A percentile compares a stretch with the other conserved stretches of the same genome.
Evolutionary conservation across 2,113 vertebrate genomes (phyloP).

Genomic region (Macaca fascicularis): DNA sequence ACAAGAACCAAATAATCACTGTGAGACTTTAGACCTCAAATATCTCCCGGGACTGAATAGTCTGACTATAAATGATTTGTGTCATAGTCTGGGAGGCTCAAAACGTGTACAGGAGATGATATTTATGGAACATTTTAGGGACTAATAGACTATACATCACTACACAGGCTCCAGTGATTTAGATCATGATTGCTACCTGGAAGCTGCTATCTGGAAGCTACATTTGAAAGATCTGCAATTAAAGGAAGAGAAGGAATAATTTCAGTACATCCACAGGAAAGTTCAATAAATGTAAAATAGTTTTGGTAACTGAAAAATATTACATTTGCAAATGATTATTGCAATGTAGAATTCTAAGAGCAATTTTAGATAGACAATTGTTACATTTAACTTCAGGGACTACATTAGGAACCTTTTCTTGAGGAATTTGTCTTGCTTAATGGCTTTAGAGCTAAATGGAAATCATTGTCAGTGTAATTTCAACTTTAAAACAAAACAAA

Average conservation of each 20-base stretch:
- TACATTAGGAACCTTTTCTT: not conserved
- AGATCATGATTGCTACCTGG: not conserved
- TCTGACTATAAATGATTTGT: not conserved
- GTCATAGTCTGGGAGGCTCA: not conserved
- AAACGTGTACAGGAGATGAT: not conserved
- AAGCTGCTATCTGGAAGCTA: not conserved
- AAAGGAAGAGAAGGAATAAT: not conserved
- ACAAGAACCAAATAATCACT: not conserved
- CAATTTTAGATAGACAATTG: not conserved
- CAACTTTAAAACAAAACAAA: conserved; percentile 3
- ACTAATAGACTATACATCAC: not conserved
- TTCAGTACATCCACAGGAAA: not conserved
- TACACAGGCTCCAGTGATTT: fast-evolving
- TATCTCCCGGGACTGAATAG: not conserved
- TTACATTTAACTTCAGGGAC: not conserved
- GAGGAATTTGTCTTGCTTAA: not conserved
- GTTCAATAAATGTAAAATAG: not conserved
- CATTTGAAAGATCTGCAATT: not conserved
- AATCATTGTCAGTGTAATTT: not conserved
- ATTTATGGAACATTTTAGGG: not conserved
- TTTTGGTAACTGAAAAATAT: not conserved
- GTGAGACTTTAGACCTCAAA: not conserved
- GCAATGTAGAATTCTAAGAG: not conserved
- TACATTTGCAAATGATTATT: conserved; percentile 15
- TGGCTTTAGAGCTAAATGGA: not conserved